Evolutionary conservation across 2,797 vertebrate genomes (phyloP).

Genomic region (Austrolebias charrua): DNA sequence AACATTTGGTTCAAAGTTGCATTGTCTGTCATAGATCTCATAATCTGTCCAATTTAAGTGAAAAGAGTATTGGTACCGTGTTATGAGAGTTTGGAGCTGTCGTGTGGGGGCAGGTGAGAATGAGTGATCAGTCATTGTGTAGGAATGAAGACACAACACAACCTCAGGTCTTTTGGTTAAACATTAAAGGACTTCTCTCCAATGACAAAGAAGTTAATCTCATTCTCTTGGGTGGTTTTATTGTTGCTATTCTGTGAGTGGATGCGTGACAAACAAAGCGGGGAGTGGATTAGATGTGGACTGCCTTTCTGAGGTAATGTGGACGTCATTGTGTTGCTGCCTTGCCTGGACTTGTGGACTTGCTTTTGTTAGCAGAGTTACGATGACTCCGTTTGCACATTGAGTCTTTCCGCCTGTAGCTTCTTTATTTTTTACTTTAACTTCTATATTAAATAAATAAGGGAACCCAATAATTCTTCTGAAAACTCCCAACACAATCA

Average conservation of each 20-base stretch:
- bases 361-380: slow-evolving; percentile 52
- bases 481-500: too few relatives aligned
- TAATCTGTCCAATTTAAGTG: slow-evolving; percentile 36
- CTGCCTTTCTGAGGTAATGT: slow-evolving; percentile 49
- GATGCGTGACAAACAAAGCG: slow-evolving; percentile 59
- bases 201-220: slow-evolving; percentile 49
- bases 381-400: slow-evolving; percentile 52
- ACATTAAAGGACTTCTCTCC: slow-evolving; percentile 60
- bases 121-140: slow-evolving; percentile 63
- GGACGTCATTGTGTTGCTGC: slow-evolving; percentile 41
- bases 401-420: slow-evolving; percentile 9
- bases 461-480: too few relatives aligned
- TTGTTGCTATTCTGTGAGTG: slow-evolving; percentile 40
- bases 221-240: slow-evolving; percentile 64
- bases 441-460: not conserved
- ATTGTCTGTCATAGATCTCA: slow-evolving; percentile 48
- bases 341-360: slow-evolving; percentile 60
- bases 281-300: slow-evolving; percentile 51
- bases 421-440: not conserved
- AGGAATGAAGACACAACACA: slow-evolving; percentile 67
- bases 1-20: slow-evolving; percentile 29
- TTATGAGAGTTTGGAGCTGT: slow-evolving; percentile 47
- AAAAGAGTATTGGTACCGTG: slow-evolving; percentile 55
- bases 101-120: slow-evolving; percentile 70
- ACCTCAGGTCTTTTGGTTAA: slow-evolving; percentile 67